These are phyloP conservation scores for Sebastes kiyomatsui DNA, from an alignment of 2,797 vertebrate species.

Conservation along the genomic window DNA sequence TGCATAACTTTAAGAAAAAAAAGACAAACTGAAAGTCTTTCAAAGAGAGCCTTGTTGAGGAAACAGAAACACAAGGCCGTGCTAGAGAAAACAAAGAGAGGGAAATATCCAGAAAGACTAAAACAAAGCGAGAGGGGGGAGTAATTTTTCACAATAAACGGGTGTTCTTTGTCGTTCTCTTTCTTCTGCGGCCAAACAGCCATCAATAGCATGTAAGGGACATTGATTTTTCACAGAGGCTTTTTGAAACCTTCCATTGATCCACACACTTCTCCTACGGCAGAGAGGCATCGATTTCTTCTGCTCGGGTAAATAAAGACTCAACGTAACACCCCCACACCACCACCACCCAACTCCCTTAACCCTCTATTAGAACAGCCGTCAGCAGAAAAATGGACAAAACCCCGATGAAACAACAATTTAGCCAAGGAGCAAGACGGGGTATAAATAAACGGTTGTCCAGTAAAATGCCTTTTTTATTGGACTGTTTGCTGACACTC, in stretches of 20 bases:
- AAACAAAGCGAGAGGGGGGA: constrained; percentile 26
- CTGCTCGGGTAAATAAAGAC: constrained; percentile 80
- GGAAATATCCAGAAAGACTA: constrained; percentile 31
- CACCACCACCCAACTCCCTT: constrained; percentile 25
- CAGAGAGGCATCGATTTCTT: constrained; percentile 74
- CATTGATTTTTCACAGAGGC: constrained; percentile 79
- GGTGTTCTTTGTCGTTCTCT: constrained; percentile 71
- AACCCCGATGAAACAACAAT: constrained; percentile 53
- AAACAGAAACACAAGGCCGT: background rate
- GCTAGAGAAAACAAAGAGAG: constrained; percentile 17
- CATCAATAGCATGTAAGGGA: constrained; percentile 79
- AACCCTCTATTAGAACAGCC: constrained; percentile 49
- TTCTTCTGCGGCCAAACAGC: constrained; percentile 74
- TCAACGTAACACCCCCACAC: constrained; percentile 44
- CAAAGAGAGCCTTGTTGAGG: background rate
- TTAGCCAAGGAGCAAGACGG: constrained; percentile 16
- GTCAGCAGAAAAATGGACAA: constrained; percentile 58
- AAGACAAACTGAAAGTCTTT: background rate
- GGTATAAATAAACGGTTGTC: constrained; percentile 42
- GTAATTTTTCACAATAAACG: constrained; percentile 69
- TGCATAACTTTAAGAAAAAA: background rate
- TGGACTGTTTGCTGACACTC: background rate
- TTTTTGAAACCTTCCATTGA: constrained; percentile 83
- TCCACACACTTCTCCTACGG: constrained; percentile 77
- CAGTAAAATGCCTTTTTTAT: constrained; percentile 11